These are phyloP conservation scores for Phaethornis superciliosus DNA, from an alignment of 2,113 vertebrate genomes.

Conservation along the genomic window DNA sequence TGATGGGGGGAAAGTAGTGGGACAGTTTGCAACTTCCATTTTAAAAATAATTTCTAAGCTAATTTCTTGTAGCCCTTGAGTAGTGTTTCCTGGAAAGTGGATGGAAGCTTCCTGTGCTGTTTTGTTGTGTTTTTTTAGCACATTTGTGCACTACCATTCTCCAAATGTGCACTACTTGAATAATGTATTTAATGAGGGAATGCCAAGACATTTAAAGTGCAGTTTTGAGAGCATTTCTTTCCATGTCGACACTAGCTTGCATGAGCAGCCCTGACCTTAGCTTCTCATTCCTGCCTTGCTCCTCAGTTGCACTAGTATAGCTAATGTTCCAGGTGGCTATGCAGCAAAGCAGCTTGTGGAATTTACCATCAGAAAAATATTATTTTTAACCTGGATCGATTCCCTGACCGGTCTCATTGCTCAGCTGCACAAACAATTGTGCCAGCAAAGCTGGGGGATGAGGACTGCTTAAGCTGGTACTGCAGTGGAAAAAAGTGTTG, in stretches of 20 bases:
- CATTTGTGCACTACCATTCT: neutral
- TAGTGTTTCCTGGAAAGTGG: neutral
- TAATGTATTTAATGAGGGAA: neutral
- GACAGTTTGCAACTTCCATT: neutral
- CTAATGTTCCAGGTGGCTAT: slow-evolving; percentile 56
- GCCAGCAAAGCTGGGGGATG: slow-evolving; percentile 55
- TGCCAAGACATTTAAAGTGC: neutral
- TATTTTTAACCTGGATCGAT: slow-evolving; percentile 65
- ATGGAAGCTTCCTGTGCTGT: neutral
- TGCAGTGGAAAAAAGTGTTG: slow-evolving; percentile 52
- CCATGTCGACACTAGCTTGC: neutral
- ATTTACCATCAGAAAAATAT: slow-evolving; percentile 70
- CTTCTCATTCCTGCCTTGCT: slow-evolving; percentile 8
- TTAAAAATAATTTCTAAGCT: neutral
- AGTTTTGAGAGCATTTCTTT: slow-evolving; percentile 29
- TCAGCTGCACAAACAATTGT: slow-evolving; percentile 70
- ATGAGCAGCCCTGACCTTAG: slow-evolving; percentile 4
- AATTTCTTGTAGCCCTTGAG: neutral
- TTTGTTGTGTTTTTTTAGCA: neutral
- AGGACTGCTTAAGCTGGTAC: slow-evolving; percentile 33
- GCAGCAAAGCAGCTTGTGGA: slow-evolving; percentile 44
- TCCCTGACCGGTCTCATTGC: slow-evolving; percentile 17
- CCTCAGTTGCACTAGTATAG: neutral
- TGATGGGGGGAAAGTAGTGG: rapidly evolving
- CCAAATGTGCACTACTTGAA: neutral